Percentiles rank a stretch among this genome's conserved stretches.
phyloP scores from a whole-genome alignment of 2,113 vertebrate genomes.

The Sylvietta virens region DNA sequence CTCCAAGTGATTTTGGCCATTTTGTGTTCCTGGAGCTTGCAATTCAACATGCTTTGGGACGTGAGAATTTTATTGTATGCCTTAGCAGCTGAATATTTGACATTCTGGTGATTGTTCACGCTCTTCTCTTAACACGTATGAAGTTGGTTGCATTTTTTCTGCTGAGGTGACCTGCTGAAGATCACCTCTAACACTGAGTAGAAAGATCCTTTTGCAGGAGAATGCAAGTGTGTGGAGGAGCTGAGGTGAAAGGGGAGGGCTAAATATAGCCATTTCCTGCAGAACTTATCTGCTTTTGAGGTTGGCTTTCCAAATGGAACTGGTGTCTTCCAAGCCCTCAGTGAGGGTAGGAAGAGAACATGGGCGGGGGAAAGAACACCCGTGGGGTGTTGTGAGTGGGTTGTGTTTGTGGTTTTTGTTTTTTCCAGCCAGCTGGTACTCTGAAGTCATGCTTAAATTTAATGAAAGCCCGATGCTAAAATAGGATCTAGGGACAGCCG shows the following conservation, averaged over 20 bases:
- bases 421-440: conserved; percentile 28
- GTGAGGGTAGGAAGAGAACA: neutral
- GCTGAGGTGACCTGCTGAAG: neutral
- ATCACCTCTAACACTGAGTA: neutral
- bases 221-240: neutral
- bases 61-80: neutral
- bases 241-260: conserved; percentile 4
- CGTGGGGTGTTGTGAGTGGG: conserved; percentile 20
- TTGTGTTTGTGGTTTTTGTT: conserved; percentile 9
- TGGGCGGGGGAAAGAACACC: neutral
- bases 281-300: neutral
- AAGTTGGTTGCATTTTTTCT: neutral
- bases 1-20: neutral
- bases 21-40: neutral
- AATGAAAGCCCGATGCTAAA: conserved; percentile 20
- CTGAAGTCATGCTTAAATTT: conserved; percentile 48
- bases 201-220: neutral
- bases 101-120: neutral
- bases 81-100: neutral
- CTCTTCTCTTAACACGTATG: accelerated
- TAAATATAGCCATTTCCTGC: neutral
- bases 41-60: accelerated
- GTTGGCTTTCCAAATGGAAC: neutral
- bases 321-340: neutral
- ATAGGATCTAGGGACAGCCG: conserved; percentile 18